phyloP scores from a whole-genome alignment of 2,888 invertebrate species.

The Macrophya annulata region DNA sequence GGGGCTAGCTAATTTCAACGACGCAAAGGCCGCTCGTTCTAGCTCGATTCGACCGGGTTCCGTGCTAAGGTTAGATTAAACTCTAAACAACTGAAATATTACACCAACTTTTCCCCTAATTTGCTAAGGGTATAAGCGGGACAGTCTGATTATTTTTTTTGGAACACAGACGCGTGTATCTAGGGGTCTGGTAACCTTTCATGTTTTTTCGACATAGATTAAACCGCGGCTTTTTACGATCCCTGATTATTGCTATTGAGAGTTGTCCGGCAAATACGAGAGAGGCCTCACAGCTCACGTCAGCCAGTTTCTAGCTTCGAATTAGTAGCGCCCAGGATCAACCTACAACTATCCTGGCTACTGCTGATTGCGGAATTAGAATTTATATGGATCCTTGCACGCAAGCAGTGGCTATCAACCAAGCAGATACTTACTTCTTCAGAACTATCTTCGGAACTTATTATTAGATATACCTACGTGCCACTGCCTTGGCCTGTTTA shows the following conservation, averaged over 20 bases:
- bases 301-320: slow-evolving; percentile 65
- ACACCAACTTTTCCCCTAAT: slow-evolving; percentile 28
- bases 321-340: slow-evolving; percentile 75
- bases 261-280: slow-evolving; percentile 78
- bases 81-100: slow-evolving; percentile 55
- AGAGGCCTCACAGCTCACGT: slow-evolving; percentile 61
- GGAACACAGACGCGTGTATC: slow-evolving; percentile 5
- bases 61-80: slow-evolving; percentile 55
- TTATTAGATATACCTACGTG: not conserved
- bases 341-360: slow-evolving; percentile 78
- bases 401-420: slow-evolving; percentile 76
- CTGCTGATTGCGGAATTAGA: slow-evolving; percentile 79
- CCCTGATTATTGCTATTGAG: slow-evolving; percentile 78
- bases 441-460: not conserved
- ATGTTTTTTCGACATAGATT: slow-evolving; percentile 52
- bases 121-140: not conserved
- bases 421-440: slow-evolving; percentile 33
- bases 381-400: slow-evolving; percentile 79
- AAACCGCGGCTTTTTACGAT: slow-evolving; percentile 44
- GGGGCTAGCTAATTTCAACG: slow-evolving; percentile 26
- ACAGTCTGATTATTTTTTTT: slow-evolving; percentile 27
- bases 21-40: slow-evolving; percentile 32
- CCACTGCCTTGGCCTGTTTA: slow-evolving; percentile 12
- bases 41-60: slow-evolving; percentile 39
- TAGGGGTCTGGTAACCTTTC: slow-evolving; percentile 39